Evolutionary conservation across 2,113 vertebrate species (phyloP).

Genomic region (Atrichornis clamosus): DNA sequence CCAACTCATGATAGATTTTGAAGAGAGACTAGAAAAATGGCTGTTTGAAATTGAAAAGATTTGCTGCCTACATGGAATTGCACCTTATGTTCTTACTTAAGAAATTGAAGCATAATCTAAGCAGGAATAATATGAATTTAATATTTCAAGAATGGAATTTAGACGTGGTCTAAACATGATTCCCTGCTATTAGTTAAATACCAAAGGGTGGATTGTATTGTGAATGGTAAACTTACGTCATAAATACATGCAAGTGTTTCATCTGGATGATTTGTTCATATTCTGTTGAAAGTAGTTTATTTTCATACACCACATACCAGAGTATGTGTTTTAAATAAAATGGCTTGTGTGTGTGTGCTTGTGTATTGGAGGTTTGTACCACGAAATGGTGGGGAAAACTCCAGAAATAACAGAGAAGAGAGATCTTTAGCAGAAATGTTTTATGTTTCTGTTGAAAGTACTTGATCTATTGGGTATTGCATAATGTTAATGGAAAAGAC

Average conservation of each 20-base stretch:
- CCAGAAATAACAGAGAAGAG: neutral
- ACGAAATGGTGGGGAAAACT: neutral
- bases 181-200: neutral
- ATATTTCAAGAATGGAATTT: neutral
- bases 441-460: neutral
- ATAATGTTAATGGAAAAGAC: neutral
- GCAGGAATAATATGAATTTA: neutral
- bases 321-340: neutral
- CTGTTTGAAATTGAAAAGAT: neutral
- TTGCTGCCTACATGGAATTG: neutral
- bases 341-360: fast-evolving
- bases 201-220: neutral
- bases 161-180: fast-evolving
- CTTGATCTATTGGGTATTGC: neutral
- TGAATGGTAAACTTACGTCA: neutral
- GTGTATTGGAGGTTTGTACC: neutral
- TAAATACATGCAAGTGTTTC: neutral
- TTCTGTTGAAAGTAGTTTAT: neutral
- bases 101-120: neutral
- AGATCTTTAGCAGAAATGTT: neutral
- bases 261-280: neutral
- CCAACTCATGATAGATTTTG: neutral
- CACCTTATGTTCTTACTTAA: neutral
- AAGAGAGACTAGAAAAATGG: neutral
- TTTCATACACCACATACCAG: neutral